Percentiles rank a stretch among this genome's conserved stretches.
Conservation (phyloP, 2,888 invertebrate genomes). For the Orthosia gracilis region DNA sequence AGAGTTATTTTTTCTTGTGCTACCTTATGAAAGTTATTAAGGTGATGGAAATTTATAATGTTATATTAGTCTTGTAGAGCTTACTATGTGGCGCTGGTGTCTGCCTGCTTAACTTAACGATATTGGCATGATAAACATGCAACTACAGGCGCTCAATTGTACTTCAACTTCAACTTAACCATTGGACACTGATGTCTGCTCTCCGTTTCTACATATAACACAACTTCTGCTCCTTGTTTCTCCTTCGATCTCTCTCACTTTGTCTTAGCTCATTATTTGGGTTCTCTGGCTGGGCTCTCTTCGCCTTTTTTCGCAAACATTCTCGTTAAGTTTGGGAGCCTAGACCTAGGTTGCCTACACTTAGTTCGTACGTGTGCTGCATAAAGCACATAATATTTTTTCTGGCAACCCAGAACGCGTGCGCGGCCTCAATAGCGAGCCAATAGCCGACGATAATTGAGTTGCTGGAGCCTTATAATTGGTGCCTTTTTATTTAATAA, state of each 20-base stretch:
- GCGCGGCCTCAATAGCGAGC: constrained; percentile 75
- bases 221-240: too few relatives aligned
- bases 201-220: too few relatives aligned
- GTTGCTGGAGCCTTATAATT: constrained; percentile 83
- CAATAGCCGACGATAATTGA: constrained; percentile 79
- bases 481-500: constrained; percentile 83
- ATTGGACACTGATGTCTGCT: too few relatives aligned
- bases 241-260: too few relatives aligned
- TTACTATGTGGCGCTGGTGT: neutral
- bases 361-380: neutral
- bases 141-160: neutral
- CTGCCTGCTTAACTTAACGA: neutral
- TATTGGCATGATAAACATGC: neutral
- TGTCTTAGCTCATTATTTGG: too few relatives aligned
- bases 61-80: neutral
- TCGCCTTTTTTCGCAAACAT: neutral
- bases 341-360: neutral
- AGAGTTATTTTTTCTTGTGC: constrained; percentile 40
- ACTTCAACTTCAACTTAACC: neutral
- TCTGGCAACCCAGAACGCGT: constrained; percentile 66
- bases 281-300: too few relatives aligned
- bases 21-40: constrained; percentile 30
- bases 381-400: constrained; percentile 30
- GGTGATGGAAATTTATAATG: constrained; percentile 31
- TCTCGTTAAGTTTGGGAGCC: neutral